Evolutionary conservation across 1,140 invertebrate genomes (phyloP), one percentile per base, ranked within the genome.

Genomic region (Ganaspis sp.): DNA sequence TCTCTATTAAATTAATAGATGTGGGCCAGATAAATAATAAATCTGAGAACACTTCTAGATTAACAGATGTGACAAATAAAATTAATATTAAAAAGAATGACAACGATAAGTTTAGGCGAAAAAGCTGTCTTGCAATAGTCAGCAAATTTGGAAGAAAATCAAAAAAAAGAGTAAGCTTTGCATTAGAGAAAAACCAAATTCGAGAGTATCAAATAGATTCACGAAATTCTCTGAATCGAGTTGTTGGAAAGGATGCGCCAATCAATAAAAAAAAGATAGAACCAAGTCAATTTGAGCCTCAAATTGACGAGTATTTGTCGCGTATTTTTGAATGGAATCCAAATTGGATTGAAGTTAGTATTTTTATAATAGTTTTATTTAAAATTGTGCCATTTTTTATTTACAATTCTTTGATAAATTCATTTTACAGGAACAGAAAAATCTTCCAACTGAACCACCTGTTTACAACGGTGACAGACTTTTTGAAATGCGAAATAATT

Each of bases 221-320:
- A 29, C 11, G 26, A 1, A 26, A 64, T 64, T 64, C 58, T 15
- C 23, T 64, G 4, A 64, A 29, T 29, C 15, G 58, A 34, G 23
- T 64, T 29, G 58, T 64, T 64, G 58, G 58, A 64, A 64, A 64
- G 8, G 58, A 64, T 8, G 58, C 58, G 29, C 58, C 58, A 64
- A 64, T 64, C 3, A 64, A 64, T n/a, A 23, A 26, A 29, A 64
- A 29, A 11, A 64, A 64, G 21, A 15, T 12, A 34, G 29, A 34
- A 3, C 29, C 29, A 3, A 34, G 6, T 34, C 58, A 26, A 64
- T 29, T 26, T 64, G 23, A 64, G 15, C 26, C 23, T 15, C 11
- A 64, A 6, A 12, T 64, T 26, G 58, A 64, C 6, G 58, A 64
- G 29, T 64, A 64, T 64, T 64, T 64, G 15, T 29, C 58, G n/a